Conservation (phyloP, 2,797 vertebrate species). For the Myioborus miniatus region DNA sequence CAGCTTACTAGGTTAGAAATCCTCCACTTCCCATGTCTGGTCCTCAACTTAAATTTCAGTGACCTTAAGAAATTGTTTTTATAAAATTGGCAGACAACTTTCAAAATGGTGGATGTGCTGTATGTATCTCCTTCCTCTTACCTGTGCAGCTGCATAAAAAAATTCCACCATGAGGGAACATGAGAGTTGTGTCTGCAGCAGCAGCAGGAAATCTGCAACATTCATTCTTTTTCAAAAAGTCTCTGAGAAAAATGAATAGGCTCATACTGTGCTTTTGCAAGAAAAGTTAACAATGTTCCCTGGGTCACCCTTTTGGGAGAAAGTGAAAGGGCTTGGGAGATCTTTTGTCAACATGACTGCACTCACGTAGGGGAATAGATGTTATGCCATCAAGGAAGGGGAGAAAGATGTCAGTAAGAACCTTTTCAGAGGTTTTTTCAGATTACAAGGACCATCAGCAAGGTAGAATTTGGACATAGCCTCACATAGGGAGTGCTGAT, state of each 20-base stretch:
- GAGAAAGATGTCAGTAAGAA: background rate
- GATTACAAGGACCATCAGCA: background rate
- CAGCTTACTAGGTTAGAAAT: constrained; percentile 37
- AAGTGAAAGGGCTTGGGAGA: background rate
- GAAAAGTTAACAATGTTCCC: background rate
- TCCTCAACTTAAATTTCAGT: constrained; percentile 6
- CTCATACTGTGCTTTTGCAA: background rate
- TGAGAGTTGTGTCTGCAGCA: background rate
- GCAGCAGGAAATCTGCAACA: background rate
- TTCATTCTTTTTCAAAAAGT: background rate
- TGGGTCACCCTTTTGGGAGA: background rate
- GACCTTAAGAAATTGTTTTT: constrained; percentile 18
- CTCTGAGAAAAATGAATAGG: background rate
- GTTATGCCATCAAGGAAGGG: background rate
- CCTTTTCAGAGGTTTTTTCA: background rate
- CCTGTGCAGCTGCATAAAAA: background rate
- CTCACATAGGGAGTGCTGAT: background rate
- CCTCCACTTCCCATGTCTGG: background rate
- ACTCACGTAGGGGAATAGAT: background rate
- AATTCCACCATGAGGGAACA: background rate
- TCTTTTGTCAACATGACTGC: background rate
- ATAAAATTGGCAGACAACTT: constrained; percentile 4
- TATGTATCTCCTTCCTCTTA: background rate
- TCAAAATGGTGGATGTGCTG: background rate
- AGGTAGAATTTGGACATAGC: background rate